phyloP scores from a whole-genome alignment of 2,888 invertebrate genomes.

The Galerucella pusilla region DNA sequence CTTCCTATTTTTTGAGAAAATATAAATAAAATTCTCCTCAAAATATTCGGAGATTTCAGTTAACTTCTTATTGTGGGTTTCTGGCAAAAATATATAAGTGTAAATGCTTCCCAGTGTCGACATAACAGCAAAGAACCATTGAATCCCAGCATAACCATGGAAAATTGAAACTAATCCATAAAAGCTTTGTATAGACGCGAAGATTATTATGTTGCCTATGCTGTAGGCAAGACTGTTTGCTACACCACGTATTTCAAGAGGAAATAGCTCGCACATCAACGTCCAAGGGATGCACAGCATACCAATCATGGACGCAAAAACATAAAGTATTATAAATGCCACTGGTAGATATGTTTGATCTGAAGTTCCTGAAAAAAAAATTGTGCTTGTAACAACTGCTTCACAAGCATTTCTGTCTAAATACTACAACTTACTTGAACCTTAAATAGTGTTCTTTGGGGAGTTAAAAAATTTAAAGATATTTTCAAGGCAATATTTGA shows the following conservation, averaged over 20 bases:
- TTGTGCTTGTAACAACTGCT: not conserved
- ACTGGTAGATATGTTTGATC: constrained; percentile 66
- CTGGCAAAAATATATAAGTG: constrained; percentile 65
- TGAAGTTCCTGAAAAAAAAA: constrained; percentile 53
- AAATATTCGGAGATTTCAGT: constrained; percentile 67
- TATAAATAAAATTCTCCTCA: constrained; percentile 59
- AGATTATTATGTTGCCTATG: constrained; percentile 70
- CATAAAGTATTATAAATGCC: constrained; percentile 67
- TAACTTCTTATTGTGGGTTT: constrained; percentile 67
- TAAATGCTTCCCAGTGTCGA: constrained; percentile 63
- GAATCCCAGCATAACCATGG: constrained; percentile 67
- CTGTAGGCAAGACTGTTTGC: constrained; percentile 71
- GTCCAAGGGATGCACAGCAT: constrained; percentile 73
- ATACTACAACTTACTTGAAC: too few species aligned
- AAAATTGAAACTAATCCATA: constrained; percentile 56
- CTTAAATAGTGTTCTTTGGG: too few species aligned
- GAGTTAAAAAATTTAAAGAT: too few species aligned
- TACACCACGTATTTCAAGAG: constrained; percentile 71
- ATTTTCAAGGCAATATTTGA: too few species aligned
- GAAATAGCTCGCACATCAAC: constrained; percentile 74
- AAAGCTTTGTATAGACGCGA: constrained; percentile 69
- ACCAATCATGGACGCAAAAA: constrained; percentile 71
- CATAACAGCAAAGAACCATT: constrained; percentile 69
- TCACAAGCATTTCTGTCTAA: too few species aligned
- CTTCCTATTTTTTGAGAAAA: constrained; percentile 48